Conservation (phyloP, 2,797 vertebrate genomes). For the Ficedula albicollis region DNA sequence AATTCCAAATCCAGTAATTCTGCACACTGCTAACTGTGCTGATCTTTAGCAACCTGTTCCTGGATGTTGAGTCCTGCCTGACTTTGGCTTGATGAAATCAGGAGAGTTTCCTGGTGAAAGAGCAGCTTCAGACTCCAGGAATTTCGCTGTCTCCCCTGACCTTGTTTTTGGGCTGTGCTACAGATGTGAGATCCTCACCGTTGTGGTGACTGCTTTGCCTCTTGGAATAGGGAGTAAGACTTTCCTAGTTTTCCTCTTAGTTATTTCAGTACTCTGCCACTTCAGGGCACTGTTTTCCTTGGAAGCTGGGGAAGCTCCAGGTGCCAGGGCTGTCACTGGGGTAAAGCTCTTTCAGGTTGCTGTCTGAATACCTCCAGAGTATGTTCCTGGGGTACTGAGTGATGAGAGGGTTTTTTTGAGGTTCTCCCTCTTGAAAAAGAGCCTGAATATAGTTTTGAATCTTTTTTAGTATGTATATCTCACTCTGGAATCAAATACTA, state of each 20-base stretch:
- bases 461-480: neutral
- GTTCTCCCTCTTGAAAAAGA: neutral
- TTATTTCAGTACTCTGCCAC: neutral
- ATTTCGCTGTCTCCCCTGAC: neutral
- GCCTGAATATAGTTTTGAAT: neutral
- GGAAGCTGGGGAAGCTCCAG: neutral
- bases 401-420: neutral
- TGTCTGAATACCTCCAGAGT: neutral
- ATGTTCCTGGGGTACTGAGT: neutral
- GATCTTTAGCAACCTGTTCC: neutral
- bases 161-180: neutral
- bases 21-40: neutral
- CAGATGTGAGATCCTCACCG: neutral
- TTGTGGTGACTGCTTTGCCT: neutral
- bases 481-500: neutral
- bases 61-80: neutral
- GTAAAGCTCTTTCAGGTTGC: neutral
- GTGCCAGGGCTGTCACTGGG: neutral
- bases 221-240: neutral
- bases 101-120: neutral
- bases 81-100: neutral
- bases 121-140: neutral
- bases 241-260: neutral
- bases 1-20: neutral
- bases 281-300: neutral